Conservation (phyloP, 1,140 invertebrate genomes). For the Meloidogyne floridensis region DNA sequence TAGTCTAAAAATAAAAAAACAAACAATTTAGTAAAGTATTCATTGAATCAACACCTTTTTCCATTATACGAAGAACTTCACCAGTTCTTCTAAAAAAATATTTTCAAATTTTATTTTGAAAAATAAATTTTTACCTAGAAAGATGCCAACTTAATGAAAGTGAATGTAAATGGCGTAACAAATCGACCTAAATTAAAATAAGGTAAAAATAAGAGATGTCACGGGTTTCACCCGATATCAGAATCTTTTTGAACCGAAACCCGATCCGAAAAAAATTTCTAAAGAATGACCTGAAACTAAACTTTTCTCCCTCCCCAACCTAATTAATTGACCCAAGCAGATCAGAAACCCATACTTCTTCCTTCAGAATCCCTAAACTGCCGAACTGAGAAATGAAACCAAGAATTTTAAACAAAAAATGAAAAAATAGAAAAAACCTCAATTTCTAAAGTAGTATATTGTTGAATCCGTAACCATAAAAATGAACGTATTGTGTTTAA, state of each 20-base stretch:
- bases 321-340: no score
- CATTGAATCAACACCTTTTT: slow-evolving; percentile 89
- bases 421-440: slow-evolving; percentile 26
- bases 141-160: slow-evolving; percentile 66
- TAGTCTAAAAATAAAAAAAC: slow-evolving; percentile 3
- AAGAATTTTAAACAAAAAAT: slow-evolving; percentile 40
- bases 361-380: no score
- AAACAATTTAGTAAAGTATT: slow-evolving; percentile 79
- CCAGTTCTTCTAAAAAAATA: slow-evolving; percentile 89
- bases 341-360: no score
- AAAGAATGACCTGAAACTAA: no score
- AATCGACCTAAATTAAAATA: slow-evolving; percentile 30
- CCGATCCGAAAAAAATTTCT: no score
- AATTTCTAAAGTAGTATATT: slow-evolving; percentile 86
- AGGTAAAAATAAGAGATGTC: background rate
- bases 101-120: background rate
- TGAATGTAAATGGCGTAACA: slow-evolving; percentile 59
- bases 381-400: no score
- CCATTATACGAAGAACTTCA: slow-evolving; percentile 89
- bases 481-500: slow-evolving; percentile 86
- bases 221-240: no score
- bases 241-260: no score
- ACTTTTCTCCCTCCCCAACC: no score
- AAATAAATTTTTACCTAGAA: background rate
- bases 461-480: slow-evolving; percentile 90